Base-by-base conservation (phyloP, 1,140 invertebrate species). In the Ephestia elutella region DNA sequence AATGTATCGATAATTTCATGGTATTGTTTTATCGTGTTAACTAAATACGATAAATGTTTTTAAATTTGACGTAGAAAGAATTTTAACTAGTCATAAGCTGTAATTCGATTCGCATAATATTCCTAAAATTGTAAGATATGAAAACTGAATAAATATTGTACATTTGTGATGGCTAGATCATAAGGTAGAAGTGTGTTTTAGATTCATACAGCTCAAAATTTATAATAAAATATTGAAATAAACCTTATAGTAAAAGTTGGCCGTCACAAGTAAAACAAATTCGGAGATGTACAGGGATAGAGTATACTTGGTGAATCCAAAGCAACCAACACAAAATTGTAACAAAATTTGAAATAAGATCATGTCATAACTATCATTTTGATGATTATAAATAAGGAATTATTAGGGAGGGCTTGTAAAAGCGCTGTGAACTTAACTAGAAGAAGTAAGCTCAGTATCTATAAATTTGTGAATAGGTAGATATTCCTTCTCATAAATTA, bases 281-380 rank as follows among this genome's bases (percentile, higher is more conserved):
- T 88, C 86, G 86, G 86, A 86, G 84, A 70, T 83, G 82, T 86
- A 88, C 86, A 88, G 86, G 86, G 86, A 88, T 85, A 78, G 68
- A 65, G 64, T 82, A 77, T 75, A 63, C 64, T 79, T 73, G 66
- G 62, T 66, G 62, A 78, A 73, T 68, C 65, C 69, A 68, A 70
- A 54, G 54, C 60, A 57, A 70, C 57, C 61, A 49, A 62, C 68
- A 70, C 59, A 64, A 60, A 63, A 73, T 64, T 68, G 62, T 68
- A 67, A 63, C 65, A 59, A 55, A 70, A 71, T 62, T n/a, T 59
- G 63, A 63, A 66, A 62, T 62, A 62, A 65, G 54, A 56, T 62
- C 60, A 67, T 65, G 50, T 66, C 60, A 21, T 63, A 54, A 63
- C 58, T 57, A 59, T 54, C 13, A 7, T 20, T 53, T 53, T 59